A percentile compares a stretch with the other conserved stretches of the same genome.
Evolutionary conservation across 2,113 vertebrate species (phyloP).

Genomic region (Macquaria australasica): DNA sequence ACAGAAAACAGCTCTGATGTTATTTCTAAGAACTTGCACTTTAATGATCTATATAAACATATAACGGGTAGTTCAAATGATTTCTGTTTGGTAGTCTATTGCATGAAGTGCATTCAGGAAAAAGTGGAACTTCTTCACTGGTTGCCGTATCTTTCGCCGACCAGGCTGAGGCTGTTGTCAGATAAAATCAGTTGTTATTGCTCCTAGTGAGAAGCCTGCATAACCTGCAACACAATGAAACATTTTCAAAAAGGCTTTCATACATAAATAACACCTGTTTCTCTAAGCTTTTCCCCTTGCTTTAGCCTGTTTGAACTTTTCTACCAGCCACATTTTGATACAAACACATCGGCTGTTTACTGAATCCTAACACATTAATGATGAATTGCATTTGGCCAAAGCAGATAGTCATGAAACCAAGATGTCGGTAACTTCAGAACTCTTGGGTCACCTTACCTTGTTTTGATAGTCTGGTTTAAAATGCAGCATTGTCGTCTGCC

Average conservation of each 20-base stretch:
- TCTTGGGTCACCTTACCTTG: slow-evolving; percentile 83
- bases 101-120: neutral
- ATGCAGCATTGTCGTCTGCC: slow-evolving; percentile 76
- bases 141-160: neutral
- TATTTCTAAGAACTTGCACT: neutral
- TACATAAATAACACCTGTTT: neutral
- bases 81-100: neutral
- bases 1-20: neutral
- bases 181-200: neutral
- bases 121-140: neutral
- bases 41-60: neutral
- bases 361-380: slow-evolving; percentile 62
- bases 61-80: neutral
- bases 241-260: neutral
- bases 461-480: slow-evolving; percentile 81
- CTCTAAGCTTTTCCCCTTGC: neutral
- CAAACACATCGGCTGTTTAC: slow-evolving; percentile 35
- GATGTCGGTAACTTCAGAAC: slow-evolving; percentile 71
- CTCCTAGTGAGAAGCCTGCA: neutral
- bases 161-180: neutral
- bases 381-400: slow-evolving; percentile 63
- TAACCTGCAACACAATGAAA: neutral
- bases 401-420: slow-evolving; percentile 51
- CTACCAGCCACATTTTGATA: neutral
- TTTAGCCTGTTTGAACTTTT: neutral